phyloP scores from a whole-genome alignment of 1,140 invertebrate genomes.

The Conus ventricosus region DNA sequence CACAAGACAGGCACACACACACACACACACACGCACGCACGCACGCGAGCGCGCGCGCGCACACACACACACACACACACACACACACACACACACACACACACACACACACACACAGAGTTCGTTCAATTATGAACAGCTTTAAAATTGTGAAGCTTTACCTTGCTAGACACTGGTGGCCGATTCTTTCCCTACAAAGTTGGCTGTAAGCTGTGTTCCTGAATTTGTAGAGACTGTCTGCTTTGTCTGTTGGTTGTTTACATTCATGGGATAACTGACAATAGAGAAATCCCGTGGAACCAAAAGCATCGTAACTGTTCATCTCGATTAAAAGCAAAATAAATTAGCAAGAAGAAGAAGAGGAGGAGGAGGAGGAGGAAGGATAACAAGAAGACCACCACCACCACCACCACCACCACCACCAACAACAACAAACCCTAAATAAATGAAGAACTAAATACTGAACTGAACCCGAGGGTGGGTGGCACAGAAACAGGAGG shows the following conservation, averaged over 20 bases:
- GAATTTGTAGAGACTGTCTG: neutral
- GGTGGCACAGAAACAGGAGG: too few species aligned
- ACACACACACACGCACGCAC: neutral
- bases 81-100: neutral
- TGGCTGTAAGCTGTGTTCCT: neutral
- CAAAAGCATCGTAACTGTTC: too few species aligned
- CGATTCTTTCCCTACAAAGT: neutral
- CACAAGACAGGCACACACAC: neutral
- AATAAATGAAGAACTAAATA: too few species aligned
- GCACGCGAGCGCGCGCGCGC: neutral
- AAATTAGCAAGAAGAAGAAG: too few species aligned
- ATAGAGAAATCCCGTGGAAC: neutral
- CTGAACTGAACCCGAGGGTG: too few species aligned
- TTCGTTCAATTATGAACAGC: neutral
- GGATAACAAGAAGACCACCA: too few species aligned
- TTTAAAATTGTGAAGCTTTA: neutral
- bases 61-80: constrained; percentile 10
- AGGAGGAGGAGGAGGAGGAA: too few species aligned
- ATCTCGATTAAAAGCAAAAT: too few species aligned
- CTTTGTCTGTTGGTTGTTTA: too few species aligned
- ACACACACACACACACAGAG: neutral
- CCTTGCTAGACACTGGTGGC: neutral
- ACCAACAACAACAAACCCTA: too few species aligned
- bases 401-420: too few species aligned
- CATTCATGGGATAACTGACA: neutral